These are phyloP conservation scores for Synanthedon tipuliformis DNA, from an alignment of 2,888 invertebrate species.

Conservation along the genomic window DNA sequence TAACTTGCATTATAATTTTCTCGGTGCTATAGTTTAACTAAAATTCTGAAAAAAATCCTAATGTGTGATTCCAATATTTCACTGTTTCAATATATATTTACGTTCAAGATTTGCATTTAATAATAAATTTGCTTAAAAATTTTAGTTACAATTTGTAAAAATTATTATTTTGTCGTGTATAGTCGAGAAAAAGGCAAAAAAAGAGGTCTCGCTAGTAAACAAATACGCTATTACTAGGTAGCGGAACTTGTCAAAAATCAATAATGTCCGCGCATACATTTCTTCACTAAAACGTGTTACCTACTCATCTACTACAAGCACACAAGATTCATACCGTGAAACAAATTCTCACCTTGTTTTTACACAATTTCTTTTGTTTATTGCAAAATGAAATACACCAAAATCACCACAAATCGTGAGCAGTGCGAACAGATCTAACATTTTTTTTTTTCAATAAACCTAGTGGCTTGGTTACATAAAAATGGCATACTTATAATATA, in stretches of 20 bases:
- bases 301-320: conserved; percentile 10
- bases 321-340: not conserved
- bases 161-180: not conserved
- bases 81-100: not conserved
- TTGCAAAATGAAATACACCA: too few species aligned
- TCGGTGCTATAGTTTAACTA: not conserved
- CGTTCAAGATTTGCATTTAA: not conserved
- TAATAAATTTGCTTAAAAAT: not conserved
- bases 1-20: not conserved
- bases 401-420: too few species aligned
- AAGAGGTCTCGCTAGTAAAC: too few species aligned
- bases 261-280: conserved; percentile 52
- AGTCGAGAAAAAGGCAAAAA: too few species aligned
- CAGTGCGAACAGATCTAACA: too few species aligned
- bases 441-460: too few species aligned
- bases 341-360: conserved; percentile 2
- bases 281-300: conserved; percentile 11
- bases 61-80: too few species aligned
- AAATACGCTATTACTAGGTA: not conserved
- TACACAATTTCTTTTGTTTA: not conserved
- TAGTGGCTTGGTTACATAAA: too few species aligned
- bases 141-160: conserved; percentile 5
- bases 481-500: too few species aligned
- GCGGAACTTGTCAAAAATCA: conserved; percentile 45
- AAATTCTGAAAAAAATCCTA: too few species aligned